Evolutionary conservation across 2,888 invertebrate species (phyloP).

Genomic region (Brachylomia viminalis): DNA sequence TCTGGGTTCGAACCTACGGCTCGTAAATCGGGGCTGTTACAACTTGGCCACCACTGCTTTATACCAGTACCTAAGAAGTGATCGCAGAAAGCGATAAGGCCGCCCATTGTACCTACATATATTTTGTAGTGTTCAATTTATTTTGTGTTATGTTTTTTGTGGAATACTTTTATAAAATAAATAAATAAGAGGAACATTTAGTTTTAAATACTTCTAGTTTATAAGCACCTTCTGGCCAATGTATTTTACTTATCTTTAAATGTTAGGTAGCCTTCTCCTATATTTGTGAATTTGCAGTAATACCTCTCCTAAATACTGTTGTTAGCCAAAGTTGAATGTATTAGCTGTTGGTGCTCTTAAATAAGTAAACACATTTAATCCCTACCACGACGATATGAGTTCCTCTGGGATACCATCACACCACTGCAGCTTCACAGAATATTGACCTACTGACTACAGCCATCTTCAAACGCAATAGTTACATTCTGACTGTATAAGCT

Average conservation of each 20-base stretch:
- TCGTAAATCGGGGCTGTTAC: neutral
- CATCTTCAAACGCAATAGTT: neutral
- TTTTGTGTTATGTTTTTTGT: too few species aligned
- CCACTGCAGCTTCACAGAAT: neutral
- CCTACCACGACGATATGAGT: neutral
- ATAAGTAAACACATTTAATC: neutral
- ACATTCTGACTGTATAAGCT: neutral
- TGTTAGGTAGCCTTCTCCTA: neutral
- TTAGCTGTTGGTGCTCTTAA: neutral
- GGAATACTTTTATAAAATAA: too few species aligned
- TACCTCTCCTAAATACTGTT: neutral
- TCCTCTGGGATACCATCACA: neutral
- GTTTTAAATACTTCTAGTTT: neutral
- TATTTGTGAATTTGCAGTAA: neutral
- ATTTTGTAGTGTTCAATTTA: too few species aligned
- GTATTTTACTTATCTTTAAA: neutral
- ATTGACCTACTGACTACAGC: neutral
- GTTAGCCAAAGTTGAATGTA: neutral
- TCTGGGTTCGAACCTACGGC: neutral
- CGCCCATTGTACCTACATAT: too few species aligned
- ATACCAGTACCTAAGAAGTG: too few species aligned
- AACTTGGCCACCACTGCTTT: neutral
- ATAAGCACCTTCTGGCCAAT: neutral
- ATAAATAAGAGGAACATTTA: neutral
- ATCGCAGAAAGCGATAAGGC: too few species aligned